Percentiles rank a stretch among this genome's conserved stretches.
Conservation (phyloP, 1,140 invertebrate genomes). For the Caenorhabditis latens region DNA sequence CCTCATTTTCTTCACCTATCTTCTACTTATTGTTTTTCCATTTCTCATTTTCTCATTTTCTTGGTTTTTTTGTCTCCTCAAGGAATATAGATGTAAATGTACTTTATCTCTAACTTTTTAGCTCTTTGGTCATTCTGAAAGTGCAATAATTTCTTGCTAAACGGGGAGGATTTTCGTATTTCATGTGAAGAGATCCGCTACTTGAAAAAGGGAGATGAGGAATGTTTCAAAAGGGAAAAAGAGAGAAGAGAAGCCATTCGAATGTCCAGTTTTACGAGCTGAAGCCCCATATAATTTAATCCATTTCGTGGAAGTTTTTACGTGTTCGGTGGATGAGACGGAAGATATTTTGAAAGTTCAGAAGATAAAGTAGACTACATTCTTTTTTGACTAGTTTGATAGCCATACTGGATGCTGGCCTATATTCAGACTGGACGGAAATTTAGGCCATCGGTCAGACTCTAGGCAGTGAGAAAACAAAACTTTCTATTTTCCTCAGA, state of each 20-base stretch:
- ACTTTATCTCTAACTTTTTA: background rate
- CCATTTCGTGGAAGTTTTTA: too few species aligned
- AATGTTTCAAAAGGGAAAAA: too few species aligned
- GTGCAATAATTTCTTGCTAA: background rate
- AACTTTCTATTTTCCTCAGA: too few species aligned
- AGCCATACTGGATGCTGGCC: too few species aligned
- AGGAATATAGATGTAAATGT: background rate
- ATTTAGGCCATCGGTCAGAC: too few species aligned
- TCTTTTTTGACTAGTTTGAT: background rate
- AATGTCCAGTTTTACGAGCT: conserved; percentile 1
- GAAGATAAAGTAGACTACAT: background rate
- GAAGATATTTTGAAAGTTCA: background rate
- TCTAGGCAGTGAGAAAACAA: too few species aligned
- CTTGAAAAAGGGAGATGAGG: background rate
- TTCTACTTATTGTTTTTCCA: conserved; percentile 16
- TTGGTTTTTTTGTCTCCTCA: background rate
- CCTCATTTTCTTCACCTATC: background rate
- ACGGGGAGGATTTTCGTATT: background rate
- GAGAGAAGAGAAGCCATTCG: background rate
- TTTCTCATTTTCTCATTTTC: background rate
- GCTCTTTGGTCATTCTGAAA: conserved; percentile 27
- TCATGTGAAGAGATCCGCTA: background rate
- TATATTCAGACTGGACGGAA: too few species aligned
- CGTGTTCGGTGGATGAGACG: too few species aligned
- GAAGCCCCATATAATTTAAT: background rate